These are phyloP conservation scores for Therioaphis trifolii DNA, from an alignment of 2,888 invertebrate genomes.

Conservation along the genomic window DNA sequence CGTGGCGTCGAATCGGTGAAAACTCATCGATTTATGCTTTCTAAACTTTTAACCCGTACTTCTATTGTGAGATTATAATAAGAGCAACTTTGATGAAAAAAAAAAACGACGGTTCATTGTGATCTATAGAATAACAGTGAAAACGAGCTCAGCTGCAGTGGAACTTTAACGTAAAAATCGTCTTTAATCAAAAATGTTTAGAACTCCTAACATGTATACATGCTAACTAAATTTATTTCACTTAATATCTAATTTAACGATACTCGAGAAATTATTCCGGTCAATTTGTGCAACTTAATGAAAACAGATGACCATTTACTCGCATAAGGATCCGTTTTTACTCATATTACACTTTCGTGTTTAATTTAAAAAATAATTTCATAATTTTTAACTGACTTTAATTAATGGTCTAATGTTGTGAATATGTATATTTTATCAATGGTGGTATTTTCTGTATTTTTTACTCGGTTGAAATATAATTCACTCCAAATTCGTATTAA, in stretches of 20 bases:
- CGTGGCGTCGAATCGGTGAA: not conserved
- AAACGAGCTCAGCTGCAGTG: too few relatives aligned
- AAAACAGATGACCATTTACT: not conserved
- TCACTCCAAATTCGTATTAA: not conserved
- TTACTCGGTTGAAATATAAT: not conserved
- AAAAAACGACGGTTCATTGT: not conserved
- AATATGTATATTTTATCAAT: not conserved
- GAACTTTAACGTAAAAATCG: not conserved
- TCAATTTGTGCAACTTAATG: not conserved
- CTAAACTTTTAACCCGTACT: not conserved
- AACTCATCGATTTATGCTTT: not conserved
- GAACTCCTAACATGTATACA: not conserved
- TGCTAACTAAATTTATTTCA: not conserved
- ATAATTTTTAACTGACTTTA: not conserved
- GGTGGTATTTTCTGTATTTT: not conserved
- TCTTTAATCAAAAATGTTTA: not conserved
- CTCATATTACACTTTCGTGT: not conserved
- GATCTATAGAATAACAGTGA: not conserved
- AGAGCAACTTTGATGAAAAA: not conserved
- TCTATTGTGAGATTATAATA: not conserved
- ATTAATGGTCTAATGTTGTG: not conserved
- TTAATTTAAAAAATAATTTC: conserved; percentile 3
- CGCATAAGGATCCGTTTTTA: not conserved
- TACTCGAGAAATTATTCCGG: not conserved
- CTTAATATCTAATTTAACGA: not conserved